A percentile compares a stretch with the other conserved stretches of the same genome.
Evolutionary conservation across 2,797 vertebrate genomes (phyloP).

Genomic region (Mus minutoides): DNA sequence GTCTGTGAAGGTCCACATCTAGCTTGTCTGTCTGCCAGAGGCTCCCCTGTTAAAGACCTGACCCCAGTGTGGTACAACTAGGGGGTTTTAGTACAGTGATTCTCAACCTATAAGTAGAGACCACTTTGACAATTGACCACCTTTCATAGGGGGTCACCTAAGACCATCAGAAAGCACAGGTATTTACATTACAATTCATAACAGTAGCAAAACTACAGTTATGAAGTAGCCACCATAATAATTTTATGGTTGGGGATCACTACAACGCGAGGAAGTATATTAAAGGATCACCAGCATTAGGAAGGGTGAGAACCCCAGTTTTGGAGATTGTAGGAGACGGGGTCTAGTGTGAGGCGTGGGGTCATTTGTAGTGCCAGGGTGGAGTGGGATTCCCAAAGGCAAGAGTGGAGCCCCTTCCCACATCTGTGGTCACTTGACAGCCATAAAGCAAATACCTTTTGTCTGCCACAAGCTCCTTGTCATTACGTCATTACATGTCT

Average conservation of each 20-base stretch:
- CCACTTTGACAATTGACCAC: background rate
- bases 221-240: background rate
- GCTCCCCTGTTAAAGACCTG: background rate
- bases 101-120: background rate
- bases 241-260: background rate
- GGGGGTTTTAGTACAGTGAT: background rate
- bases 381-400: background rate
- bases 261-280: background rate
- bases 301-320: background rate
- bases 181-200: background rate
- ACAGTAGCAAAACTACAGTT: background rate
- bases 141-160: background rate
- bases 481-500: background rate
- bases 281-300: background rate
- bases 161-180: background rate
- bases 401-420: background rate
- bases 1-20: background rate
- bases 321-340: background rate
- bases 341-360: background rate
- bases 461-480: background rate
- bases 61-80: no score
- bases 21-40: background rate
- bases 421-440: background rate
- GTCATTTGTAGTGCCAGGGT: background rate
- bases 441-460: no score